These are phyloP conservation scores for Neotoma lepida DNA, from an alignment of 2,113 vertebrate species.

Conservation along the genomic window DNA sequence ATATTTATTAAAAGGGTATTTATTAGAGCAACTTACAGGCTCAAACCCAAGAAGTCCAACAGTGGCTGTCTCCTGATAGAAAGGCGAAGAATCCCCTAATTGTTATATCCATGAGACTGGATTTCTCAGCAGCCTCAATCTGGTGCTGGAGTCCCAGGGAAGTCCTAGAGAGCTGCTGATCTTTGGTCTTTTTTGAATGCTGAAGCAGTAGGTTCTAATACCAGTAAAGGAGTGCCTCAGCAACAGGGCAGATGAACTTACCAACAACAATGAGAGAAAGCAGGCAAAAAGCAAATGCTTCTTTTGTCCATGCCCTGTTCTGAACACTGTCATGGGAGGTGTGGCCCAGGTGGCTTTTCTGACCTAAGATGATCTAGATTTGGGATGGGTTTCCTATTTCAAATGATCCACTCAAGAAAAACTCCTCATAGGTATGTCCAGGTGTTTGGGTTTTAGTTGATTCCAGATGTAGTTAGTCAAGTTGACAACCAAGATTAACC, in stretches of 20 bases:
- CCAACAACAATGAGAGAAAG: too few relatives aligned
- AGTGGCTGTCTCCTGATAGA: neutral
- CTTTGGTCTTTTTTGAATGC: neutral
- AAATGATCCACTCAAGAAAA: neutral
- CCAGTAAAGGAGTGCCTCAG: neutral
- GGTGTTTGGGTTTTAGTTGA: neutral
- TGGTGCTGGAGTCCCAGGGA: neutral
- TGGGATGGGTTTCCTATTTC: neutral
- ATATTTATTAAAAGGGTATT: neutral
- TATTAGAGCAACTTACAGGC: neutral
- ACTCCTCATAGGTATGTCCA: too few relatives aligned
- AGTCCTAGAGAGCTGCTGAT: neutral
- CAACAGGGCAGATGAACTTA: neutral
- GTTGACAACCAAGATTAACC: neutral
- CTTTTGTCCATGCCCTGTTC: neutral
- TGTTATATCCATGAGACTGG: neutral
- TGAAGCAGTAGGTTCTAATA: neutral
- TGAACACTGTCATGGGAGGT: neutral
- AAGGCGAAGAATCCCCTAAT: neutral
- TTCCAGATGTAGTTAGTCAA: neutral
- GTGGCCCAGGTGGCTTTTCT: neutral
- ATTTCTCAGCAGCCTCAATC: neutral
- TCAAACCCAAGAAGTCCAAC: too few relatives aligned
- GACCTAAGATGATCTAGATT: neutral
- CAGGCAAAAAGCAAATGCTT: neutral